Percentiles rank a stretch among this genome's conserved stretches.
These are phyloP conservation scores for Xanthostigma xanthostigma DNA, from an alignment of 2,888 invertebrate genomes.

Conservation along the genomic window DNA sequence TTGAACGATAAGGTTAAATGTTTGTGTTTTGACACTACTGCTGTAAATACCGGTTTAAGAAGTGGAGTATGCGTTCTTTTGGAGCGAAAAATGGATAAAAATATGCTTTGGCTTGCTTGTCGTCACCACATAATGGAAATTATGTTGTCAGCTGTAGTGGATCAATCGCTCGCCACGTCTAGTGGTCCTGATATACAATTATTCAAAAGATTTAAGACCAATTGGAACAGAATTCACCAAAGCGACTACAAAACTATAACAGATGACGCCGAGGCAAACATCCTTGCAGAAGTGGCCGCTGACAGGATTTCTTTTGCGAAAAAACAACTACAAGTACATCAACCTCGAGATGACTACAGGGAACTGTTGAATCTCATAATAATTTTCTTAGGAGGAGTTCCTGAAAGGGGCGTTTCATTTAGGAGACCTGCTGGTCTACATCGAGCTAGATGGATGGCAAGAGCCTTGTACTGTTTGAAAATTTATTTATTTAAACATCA, in stretches of 20 bases:
- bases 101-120: conserved; percentile 7
- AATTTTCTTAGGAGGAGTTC: conserved; percentile 3
- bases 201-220: conserved; percentile 7
- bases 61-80: conserved; percentile 3
- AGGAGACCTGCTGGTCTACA: conserved; percentile 3
- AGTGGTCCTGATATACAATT: too few relatives aligned
- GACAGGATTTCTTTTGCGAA: conserved; percentile 2
- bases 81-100: conserved; percentile 3
- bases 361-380: conserved; percentile 1
- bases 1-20: conserved; percentile 8
- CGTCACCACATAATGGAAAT: conserved; percentile 7
- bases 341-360: conserved; percentile 3
- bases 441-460: conserved; percentile 1
- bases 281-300: too few relatives aligned
- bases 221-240: conserved; percentile 6
- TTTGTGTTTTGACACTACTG: conserved; percentile 11
- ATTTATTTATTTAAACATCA: conserved; percentile 3
- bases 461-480: not conserved
- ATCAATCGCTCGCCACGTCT: conserved; percentile 7
- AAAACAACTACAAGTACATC: conserved; percentile 7
- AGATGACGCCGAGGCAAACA: too few relatives aligned
- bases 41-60: conserved; percentile 6
- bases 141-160: conserved; percentile 7
- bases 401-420: conserved; percentile 3
- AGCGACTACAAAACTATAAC: conserved; percentile 4